Evolutionary conservation across 2,797 vertebrate genomes (phyloP), one percentile per base, ranked within the genome.

Genomic region (Enteromius unitaeniatus): DNA sequence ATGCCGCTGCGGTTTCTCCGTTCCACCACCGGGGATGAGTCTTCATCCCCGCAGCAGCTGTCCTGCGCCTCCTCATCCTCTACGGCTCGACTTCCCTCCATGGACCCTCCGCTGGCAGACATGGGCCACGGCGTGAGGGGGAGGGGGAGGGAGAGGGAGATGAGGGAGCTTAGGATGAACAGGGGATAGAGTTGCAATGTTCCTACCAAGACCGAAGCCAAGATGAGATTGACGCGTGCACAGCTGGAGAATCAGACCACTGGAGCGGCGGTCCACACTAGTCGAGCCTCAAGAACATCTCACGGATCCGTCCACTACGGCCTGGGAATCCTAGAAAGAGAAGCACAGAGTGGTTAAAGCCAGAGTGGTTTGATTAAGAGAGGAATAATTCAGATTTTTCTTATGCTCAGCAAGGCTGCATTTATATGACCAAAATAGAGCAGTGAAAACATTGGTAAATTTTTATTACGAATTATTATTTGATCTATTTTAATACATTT

Each of bases 1-100:
- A 99, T 99, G 91, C 97, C 97, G 49, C 96, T 96, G 87, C 96
- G 96, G 95, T 97, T 98, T 90, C 96, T 95, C 88, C 96, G 95
- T 92, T 98, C 97, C 1, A 96, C 95, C 89, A 96, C 90, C 0
- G 96, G 96, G 42, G 96, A 92, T 64, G 96, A 94, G 79, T 95
- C 90, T 81, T 96, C 96, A 92, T 94, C 95, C 68, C 93, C 91
- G 85, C 93, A 88, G 89, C 94, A 90, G 89, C 93, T 87, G 85
- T 89, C 88, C 83, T 84, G 85, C 49, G 85, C 88, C 77, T 93
- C 92, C 93, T 96, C 58, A 88, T 91, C 90, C 88, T 94, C 95
- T 47, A 87, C 70, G 37, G 84, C 87, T 84, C 88, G 89, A 87
- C 79, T 89, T 88, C 91, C 90, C 86, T 94, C 93, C 90, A 94